Evolutionary conservation across 2,113 vertebrate genomes (phyloP).

Genomic region (Polypterus senegalus): DNA sequence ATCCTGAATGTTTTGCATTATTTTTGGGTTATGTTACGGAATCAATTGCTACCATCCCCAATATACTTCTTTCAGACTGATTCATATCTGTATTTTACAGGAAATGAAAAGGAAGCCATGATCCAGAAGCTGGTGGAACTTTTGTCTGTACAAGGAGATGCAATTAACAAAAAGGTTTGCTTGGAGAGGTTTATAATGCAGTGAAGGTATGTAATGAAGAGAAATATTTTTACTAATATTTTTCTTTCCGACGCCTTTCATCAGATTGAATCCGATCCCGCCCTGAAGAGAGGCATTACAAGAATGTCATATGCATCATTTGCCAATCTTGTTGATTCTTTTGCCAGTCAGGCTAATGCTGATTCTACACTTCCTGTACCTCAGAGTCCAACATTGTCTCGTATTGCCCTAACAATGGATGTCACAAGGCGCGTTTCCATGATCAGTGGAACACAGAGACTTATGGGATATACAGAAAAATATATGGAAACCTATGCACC

Average conservation of each 20-base stretch:
- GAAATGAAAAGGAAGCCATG: slow-evolving; percentile 31
- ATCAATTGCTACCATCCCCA: no score
- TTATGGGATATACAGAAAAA: slow-evolving; percentile 37
- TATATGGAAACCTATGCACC: slow-evolving; percentile 52
- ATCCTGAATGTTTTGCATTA: no score
- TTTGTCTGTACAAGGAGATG: slow-evolving; percentile 39
- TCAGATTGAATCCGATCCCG: slow-evolving; percentile 43
- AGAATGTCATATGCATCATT: slow-evolving; percentile 49
- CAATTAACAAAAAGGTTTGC: slow-evolving; percentile 50
- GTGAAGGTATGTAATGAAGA: no score
- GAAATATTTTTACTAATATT: no score
- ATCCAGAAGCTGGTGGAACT: slow-evolving; percentile 36
- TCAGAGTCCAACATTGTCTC: slow-evolving; percentile 38
- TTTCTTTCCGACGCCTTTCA: no score
- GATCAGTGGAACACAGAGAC: slow-evolving; percentile 41
- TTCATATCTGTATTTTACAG: no score
- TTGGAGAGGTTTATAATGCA: no score
- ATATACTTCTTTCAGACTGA: no score
- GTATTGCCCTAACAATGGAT: slow-evolving; percentile 51
- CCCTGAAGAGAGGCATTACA: slow-evolving; percentile 31
- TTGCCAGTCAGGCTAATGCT: slow-evolving; percentile 15
- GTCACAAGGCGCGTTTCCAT: slow-evolving; percentile 47
- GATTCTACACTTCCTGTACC: slow-evolving; percentile 12
- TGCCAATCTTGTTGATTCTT: slow-evolving; percentile 36
- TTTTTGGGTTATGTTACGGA: no score